Conservation (phyloP, 2,113 vertebrate species). For the Ochotona curzoniae region DNA sequence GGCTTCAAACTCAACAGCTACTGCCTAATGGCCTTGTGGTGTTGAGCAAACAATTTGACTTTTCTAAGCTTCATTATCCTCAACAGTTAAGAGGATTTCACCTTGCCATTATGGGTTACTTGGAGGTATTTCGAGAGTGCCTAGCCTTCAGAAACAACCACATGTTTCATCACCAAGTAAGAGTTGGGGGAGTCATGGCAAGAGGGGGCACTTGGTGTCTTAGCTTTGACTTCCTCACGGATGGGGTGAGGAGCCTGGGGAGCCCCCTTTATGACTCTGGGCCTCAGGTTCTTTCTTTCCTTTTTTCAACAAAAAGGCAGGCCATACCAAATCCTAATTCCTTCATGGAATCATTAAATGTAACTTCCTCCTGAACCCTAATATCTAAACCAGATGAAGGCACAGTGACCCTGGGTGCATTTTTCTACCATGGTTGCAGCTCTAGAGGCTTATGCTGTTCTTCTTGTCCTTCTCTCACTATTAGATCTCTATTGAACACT, state of each 20-base stretch:
- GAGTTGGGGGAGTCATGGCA: not conserved
- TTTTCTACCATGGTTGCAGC: not conserved
- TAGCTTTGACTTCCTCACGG: not conserved
- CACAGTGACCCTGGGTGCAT: not conserved
- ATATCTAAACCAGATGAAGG: not conserved
- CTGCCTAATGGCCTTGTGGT: not conserved
- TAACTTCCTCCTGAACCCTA: not conserved
- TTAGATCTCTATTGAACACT: not conserved
- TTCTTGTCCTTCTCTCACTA: no score
- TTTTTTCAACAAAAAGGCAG: not conserved
- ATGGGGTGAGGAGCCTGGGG: not conserved
- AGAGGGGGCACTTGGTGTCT: accelerated
- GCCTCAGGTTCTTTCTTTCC: not conserved
- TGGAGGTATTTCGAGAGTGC: not conserved
- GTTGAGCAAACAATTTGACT: not conserved
- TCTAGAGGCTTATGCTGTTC: not conserved
- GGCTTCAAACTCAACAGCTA: not conserved
- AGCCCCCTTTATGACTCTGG: not conserved
- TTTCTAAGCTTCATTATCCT: not conserved
- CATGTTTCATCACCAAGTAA: accelerated
- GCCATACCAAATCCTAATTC: not conserved
- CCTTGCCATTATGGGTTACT: not conserved
- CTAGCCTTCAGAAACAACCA: not conserved
- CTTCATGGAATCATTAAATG: not conserved
- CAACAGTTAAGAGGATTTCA: not conserved